Evolutionary conservation across 2,113 vertebrate species (phyloP).

Genomic region (Dicentrarchus labrax): DNA sequence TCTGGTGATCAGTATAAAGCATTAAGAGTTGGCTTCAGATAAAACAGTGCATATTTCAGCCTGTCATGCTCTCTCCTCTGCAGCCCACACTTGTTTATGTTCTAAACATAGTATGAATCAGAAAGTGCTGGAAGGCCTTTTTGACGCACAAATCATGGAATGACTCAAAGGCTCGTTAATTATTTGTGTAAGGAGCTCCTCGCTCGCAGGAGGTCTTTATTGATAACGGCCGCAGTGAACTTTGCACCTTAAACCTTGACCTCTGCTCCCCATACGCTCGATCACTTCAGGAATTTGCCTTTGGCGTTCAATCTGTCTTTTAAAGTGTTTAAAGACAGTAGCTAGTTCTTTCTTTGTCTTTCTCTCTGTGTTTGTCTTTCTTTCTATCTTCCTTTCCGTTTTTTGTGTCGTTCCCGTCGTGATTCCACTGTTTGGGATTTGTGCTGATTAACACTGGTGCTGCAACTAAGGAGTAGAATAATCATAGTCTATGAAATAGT

Average conservation of each 20-base stretch:
- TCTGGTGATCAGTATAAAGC: conserved; percentile 39
- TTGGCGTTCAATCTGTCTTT: conserved; percentile 49
- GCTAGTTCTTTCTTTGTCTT: background rate
- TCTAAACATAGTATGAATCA: conserved; percentile 57
- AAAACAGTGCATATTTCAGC: conserved; percentile 15
- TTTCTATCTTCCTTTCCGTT: background rate
- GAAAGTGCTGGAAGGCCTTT: conserved; percentile 30
- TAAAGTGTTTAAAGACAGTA: conserved; percentile 55
- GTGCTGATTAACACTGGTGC: background rate
- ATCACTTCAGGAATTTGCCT: conserved; percentile 76
- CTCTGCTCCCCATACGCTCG: conserved; percentile 69
- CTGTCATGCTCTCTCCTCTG: conserved; percentile 8
- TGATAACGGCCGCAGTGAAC: conserved; percentile 75
- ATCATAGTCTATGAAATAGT: background rate
- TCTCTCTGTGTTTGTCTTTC: background rate
- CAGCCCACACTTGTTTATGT: conserved; percentile 50
- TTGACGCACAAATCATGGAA: conserved; percentile 25
- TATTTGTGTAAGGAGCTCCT: conserved; percentile 66
- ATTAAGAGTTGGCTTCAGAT: conserved; percentile 42
- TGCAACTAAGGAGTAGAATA: background rate
- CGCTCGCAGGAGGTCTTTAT: conserved; percentile 74
- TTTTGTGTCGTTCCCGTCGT: background rate
- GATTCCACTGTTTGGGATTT: background rate
- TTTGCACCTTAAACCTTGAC: conserved; percentile 78
- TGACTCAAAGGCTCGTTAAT: conserved; percentile 68